phyloP scores from a whole-genome alignment of 2,113 vertebrate species.

The Acinonyx jubatus region DNA sequence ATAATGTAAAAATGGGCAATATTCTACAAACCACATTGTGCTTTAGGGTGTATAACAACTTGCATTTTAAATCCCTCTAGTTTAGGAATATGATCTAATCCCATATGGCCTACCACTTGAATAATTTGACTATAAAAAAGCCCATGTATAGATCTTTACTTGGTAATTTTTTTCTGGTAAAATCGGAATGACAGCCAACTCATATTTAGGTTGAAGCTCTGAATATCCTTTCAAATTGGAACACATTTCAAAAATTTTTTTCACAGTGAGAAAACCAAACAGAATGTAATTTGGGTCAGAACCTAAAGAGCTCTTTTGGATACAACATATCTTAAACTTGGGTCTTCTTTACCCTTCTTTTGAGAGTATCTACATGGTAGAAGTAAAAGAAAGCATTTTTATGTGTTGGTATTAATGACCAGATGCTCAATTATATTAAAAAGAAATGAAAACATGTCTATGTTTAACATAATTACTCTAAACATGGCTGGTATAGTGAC shows the following conservation, averaged over 20 bases:
- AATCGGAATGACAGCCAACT: neutral
- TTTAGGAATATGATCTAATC: neutral
- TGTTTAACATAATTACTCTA: neutral
- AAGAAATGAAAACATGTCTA: neutral
- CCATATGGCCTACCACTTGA: neutral
- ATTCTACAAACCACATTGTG: neutral
- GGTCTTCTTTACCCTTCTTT: neutral
- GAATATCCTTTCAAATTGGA: neutral
- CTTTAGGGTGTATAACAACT: neutral
- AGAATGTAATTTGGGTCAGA: neutral
- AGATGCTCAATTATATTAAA: neutral
- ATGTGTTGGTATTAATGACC: neutral
- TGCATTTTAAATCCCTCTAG: neutral
- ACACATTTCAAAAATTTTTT: neutral
- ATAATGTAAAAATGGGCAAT: neutral
- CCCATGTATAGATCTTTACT: neutral
- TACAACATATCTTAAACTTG: neutral
- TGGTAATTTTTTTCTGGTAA: neutral
- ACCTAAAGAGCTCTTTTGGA: neutral
- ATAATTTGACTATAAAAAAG: neutral
- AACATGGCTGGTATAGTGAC: neutral
- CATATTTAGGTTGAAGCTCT: neutral
- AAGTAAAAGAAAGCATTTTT: neutral
- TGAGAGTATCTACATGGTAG: neutral
- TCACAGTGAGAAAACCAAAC: neutral